These are phyloP conservation scores for Musca domestica DNA, from an alignment of 1,140 invertebrate species.

Conservation along the genomic window DNA sequence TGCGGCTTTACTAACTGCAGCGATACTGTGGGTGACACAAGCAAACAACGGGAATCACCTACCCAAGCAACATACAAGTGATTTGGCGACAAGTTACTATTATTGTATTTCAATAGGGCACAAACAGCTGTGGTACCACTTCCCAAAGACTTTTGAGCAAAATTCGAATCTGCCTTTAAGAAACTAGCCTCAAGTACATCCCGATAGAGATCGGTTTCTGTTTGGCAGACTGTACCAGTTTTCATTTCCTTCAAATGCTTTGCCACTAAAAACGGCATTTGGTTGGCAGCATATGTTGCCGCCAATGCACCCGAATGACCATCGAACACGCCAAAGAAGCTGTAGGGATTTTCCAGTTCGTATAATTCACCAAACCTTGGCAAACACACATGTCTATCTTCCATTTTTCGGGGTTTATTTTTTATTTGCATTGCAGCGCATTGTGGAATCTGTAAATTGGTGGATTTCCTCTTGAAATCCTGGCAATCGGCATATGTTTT, in stretches of 20 bases:
- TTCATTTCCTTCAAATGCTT: constrained; percentile 63
- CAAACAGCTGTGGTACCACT: constrained; percentile 86
- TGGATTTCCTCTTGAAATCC: background rate
- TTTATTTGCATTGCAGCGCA: constrained; percentile 32
- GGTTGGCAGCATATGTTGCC: constrained; percentile 80
- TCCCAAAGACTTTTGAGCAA: constrained; percentile 67
- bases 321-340: constrained; percentile 93
- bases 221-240: background rate
- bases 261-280: constrained; percentile 83
- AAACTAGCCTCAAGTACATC: constrained; percentile 69
- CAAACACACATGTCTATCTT: constrained; percentile 47
- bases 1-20: constrained; percentile 77
- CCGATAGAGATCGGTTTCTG: constrained; percentile 48
- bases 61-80: constrained; percentile 83
- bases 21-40: constrained; percentile 64
- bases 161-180: constrained; percentile 75
- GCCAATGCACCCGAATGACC: constrained; percentile 92
- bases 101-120: constrained; percentile 56
- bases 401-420: constrained; percentile 51
- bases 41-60: constrained; percentile 87
- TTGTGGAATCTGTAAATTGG: constrained; percentile 9
- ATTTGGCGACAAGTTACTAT: background rate
- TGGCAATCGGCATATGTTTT: constrained; percentile 35
- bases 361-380: constrained; percentile 41
- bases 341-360: constrained; percentile 24